Evolutionary conservation across 2,113 vertebrate species (phyloP), one percentile per base, ranked within the genome.

Genomic region (Uria aalge): DNA sequence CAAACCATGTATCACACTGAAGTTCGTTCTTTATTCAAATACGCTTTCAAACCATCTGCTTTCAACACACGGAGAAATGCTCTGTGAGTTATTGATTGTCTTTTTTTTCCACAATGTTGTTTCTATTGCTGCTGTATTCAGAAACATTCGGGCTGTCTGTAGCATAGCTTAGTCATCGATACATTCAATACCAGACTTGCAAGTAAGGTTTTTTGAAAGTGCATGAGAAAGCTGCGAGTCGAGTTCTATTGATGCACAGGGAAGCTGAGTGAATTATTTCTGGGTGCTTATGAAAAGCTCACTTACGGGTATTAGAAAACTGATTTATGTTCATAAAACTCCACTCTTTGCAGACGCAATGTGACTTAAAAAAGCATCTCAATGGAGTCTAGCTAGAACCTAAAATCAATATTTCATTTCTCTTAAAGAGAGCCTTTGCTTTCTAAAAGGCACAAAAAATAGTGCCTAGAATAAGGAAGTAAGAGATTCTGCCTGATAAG

Each of bases 391-490:
- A 86, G 21, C 53, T 77, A 59, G 90, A 80, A 83, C 23, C 21
- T 67, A 86, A 95, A 94, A 96, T 95, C 85, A 93, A 85, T 95
- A 93, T 74, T 86, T 91, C 55, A 77, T 80, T 93, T 74, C 34
- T 66, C n/a, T 57, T 83, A 67, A 76, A 85, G 48, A 71, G 43
- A 92, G 6, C 11, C n/a, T 85, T 88, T 5, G 1, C 45, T 94
- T 92, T 96, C 60, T 60, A 85, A 91, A 91, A 91, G n/a, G 26
- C n/a, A 67, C 38, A 76, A 92, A 92, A 72, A 26, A 5, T 34
- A 63, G 45, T 40, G 27, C 19, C 59, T n/a, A 56, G 45, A 85
- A 59, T 62, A 81, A 85, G 10, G 59, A 91, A 62, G 14, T 20
- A 50, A 72, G 52, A 78, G 21, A 23, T 71, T 84, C 50, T 78